Evolutionary conservation across 1,140 invertebrate species (phyloP), one percentile per base, ranked within the genome.

Genomic region (Drosophila punjabiensis): DNA sequence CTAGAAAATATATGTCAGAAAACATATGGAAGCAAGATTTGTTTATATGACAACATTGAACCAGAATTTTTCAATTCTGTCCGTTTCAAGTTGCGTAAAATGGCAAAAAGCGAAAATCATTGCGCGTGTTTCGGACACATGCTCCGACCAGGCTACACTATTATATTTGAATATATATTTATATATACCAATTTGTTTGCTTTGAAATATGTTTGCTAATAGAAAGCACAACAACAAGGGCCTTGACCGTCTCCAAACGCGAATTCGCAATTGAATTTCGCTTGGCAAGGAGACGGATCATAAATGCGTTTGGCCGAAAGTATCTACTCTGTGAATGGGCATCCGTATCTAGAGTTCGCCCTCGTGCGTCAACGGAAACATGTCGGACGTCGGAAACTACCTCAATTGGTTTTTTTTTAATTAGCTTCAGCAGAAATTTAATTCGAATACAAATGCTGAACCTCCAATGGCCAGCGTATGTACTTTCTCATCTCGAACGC

Each of bases 311-410:
- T 66, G 62, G 28, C 39, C 60, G 33, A 70, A 73, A 67, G 43
- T 70, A 74, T 74, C 30, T 60, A 60, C 64, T 68, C 7, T 69
- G 24, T 20, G 37, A 50, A 24, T 9, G 14, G 16, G 43, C 48
- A 58, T 77, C 35, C 37, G 30, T 56, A 63, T 65, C 35, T 55
- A 37, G 70, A 56, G 65, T 67, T 82, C 32, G 55, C 41, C 52
- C 66, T 55, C 79, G 87, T 91, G 87, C 87, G 87, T 91, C 88
- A 91, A 74, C 83, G 87, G 88, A 91, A 87, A 88, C 70, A 71
- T 66, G 76, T 60, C 76, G 50, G 59, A 53, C 39, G 48, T 59
- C 53, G 59, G 66, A 63, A 73, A 68, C 71, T 45, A 55, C 53
- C 62, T 55, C 80, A 87, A 87, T 83, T 79, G 66, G 70, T 43